Evolutionary conservation across 2,888 invertebrate genomes (phyloP), one percentile per base, ranked within the genome.

Genomic region (Ophion obscuratus): DNA sequence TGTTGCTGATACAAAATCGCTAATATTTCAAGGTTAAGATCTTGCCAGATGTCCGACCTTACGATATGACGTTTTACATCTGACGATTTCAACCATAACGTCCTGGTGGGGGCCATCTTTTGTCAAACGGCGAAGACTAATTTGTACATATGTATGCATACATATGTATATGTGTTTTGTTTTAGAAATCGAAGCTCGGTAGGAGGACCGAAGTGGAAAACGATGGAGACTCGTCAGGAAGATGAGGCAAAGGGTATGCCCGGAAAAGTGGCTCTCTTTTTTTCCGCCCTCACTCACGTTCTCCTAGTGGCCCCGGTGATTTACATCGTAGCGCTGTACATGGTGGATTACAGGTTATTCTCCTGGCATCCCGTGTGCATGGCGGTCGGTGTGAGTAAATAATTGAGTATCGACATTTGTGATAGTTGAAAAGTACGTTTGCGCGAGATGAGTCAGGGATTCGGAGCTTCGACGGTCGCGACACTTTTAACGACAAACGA

Each of bases 361-460:
- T 88, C 92, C 1, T 93, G 93, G 93, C 94, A 94, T 89, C 93
- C 93, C 2, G 92, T 93, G 83, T 93, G 92, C 81, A 91, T 92
- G 92, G 66, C 90, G 20, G 61, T 93, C 61, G 94, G 93, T 66
- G 94, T 94, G 88, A 92, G 93, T 90, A 80, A 11, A 57, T 53
- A 11, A 0, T 2, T 24, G 17, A 27, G 40, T 10, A 67, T 10
- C 11, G 14, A 20, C 7, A 3, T 40, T 40, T 31, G 9, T 2
- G 27, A 71, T 27, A 31, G 31, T 31, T 31, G 4, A 7, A 9
- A 71, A 71, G 27, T 47, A 57, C 24, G 10, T 17, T 4, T 47
- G 14, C 9, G 17, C 7, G 17, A 47, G 11, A 7, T 3, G n/a
- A 10, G 31, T 59, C 20, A 11, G 20, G 36, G 20, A 20, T 11